Evolutionary conservation across 2,888 invertebrate genomes (phyloP).

Genomic region (Esperia sulphurella): DNA sequence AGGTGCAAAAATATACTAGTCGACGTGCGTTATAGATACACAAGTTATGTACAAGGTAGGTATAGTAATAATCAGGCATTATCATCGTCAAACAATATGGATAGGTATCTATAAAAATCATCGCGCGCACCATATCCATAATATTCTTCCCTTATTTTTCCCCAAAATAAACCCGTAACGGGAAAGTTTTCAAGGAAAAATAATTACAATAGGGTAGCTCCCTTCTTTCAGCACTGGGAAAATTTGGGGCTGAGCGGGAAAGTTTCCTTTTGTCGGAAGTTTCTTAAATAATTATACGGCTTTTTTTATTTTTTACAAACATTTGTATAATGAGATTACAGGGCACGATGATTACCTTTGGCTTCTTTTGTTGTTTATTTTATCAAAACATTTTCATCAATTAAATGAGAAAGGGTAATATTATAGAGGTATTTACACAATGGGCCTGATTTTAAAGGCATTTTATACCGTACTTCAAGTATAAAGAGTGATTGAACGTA

Average conservation of each 20-base stretch:
- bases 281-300: constrained; percentile 63
- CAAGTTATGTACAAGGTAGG: too few species aligned
- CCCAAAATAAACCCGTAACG: constrained; percentile 42
- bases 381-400: constrained; percentile 9
- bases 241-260: constrained; percentile 13
- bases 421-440: too few species aligned
- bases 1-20: too few species aligned
- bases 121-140: constrained; percentile 21
- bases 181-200: constrained; percentile 68
- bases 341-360: constrained; percentile 48
- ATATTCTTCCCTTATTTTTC: constrained; percentile 27
- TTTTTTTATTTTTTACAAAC: constrained; percentile 57
- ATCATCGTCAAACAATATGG: too few species aligned
- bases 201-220: constrained; percentile 61
- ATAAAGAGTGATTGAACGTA: too few species aligned
- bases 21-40: too few species aligned
- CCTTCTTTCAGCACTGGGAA: constrained; percentile 41
- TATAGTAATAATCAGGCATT: too few species aligned
- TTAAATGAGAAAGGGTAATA: background rate
- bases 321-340: constrained; percentile 64
- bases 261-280: constrained; percentile 40
- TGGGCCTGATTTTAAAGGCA: too few species aligned
- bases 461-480: too few species aligned
- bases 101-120: background rate
- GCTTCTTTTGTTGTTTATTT: constrained; percentile 33